phyloP scores from a whole-genome alignment of 2,113 vertebrate genomes.

The Dipodomys merriami region DNA sequence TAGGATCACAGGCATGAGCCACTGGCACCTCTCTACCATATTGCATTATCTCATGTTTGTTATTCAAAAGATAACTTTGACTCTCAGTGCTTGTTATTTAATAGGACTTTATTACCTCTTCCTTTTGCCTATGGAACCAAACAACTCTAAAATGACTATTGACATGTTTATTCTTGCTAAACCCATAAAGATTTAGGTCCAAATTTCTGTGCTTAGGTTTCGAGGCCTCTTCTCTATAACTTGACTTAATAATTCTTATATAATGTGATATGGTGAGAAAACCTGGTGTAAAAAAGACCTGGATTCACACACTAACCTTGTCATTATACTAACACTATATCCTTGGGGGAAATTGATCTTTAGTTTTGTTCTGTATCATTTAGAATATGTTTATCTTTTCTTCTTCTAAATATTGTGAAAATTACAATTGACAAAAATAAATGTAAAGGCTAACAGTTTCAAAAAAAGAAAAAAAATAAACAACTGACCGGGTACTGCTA shows the following conservation, averaged over 20 bases:
- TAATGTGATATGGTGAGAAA: conserved; percentile 10
- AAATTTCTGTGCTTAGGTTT: conserved; percentile 13
- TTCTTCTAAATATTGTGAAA: conserved; percentile 63
- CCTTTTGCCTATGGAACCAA: neutral
- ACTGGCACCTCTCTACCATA: neutral
- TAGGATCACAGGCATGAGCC: too few species aligned
- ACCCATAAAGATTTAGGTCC: neutral
- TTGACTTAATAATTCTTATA: neutral
- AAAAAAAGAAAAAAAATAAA: neutral
- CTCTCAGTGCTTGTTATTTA: conserved; percentile 25
- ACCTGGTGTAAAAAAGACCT: conserved; percentile 42
- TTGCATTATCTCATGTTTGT: conserved; percentile 15
- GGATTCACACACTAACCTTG: conserved; percentile 37
- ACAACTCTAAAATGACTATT: conserved; percentile 10
- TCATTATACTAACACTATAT: neutral
- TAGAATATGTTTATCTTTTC: conserved; percentile 49
- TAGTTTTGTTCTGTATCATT: conserved; percentile 13
- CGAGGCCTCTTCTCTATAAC: conserved; percentile 39
- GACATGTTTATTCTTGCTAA: conserved; percentile 36
- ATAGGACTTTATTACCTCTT: neutral
- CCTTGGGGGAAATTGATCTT: neutral
- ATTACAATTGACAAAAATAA: conserved; percentile 29
- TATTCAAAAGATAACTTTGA: conserved; percentile 44
- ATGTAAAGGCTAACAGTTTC: conserved; percentile 24
- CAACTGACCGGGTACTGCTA: too few species aligned